phyloP scores from a whole-genome alignment of 2,113 vertebrate genomes.

The Corydoras sp. region DNA sequence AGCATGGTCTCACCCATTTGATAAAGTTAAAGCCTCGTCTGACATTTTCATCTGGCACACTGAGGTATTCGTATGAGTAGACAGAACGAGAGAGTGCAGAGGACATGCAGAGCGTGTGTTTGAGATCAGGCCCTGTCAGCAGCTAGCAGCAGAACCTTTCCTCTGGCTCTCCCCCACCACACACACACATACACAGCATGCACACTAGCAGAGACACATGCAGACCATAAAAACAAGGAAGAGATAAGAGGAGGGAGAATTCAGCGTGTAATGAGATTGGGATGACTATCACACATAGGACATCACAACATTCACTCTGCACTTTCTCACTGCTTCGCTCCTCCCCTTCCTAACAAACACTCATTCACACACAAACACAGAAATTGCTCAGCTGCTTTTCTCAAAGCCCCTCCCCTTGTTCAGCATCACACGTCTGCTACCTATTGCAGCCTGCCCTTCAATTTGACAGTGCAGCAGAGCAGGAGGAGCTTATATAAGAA shows the following conservation, averaged over 20 bases:
- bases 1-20: slow-evolving; percentile 60
- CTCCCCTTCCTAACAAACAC: slow-evolving; percentile 24
- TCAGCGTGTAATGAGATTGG: slow-evolving; percentile 65
- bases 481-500: neutral
- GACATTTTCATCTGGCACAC: slow-evolving; percentile 70
- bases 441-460: neutral
- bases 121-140: slow-evolving; percentile 8
- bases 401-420: slow-evolving; percentile 46
- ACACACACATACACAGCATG: neutral
- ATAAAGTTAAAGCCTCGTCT: slow-evolving; percentile 58
- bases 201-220: neutral
- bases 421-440: slow-evolving; percentile 35
- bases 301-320: slow-evolving; percentile 37
- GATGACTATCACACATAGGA: slow-evolving; percentile 65
- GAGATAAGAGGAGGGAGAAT: slow-evolving; percentile 35
- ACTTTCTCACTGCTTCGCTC: slow-evolving; percentile 7
- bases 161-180: slow-evolving; percentile 14
- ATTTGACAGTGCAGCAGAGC: neutral
- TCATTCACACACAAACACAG: slow-evolving; percentile 39
- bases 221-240: slow-evolving; percentile 1
- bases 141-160: slow-evolving; percentile 22
- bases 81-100: slow-evolving; percentile 24
- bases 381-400: slow-evolving; percentile 25
- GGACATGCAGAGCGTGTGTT: slow-evolving; percentile 12
- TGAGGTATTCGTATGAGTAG: neutral